Evolutionary conservation across 2,797 vertebrate species (phyloP), one percentile per base, ranked within the genome.

Genomic region (Nannoperca obscura): DNA sequence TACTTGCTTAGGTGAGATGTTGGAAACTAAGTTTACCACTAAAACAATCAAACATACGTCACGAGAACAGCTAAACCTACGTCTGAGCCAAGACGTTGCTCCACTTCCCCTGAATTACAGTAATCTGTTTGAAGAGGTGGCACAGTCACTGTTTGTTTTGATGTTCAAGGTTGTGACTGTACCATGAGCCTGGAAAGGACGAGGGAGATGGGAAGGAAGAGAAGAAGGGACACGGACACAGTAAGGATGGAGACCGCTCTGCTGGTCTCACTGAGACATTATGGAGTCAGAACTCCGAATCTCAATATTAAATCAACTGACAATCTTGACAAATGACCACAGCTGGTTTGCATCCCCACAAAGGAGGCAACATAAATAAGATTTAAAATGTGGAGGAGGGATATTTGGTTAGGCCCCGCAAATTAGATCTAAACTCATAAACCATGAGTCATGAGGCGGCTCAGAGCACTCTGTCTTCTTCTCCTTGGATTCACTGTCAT

Each of bases 301-400:
- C 38, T 60, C 46, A 70, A 68, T 27, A 40, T 38, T 49, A 74
- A 79, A 85, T 71, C 53, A n/a, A 70, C 55, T 46, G 71, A 65
- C 54, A 75, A 20, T 78, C 11, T 42, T 47, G 32, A 52, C 22
- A 47, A 67, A 71, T 63, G 38, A 70, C 62, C 44, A 42, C 83
- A 85, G 85, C 78, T 88, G 86, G 76, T 91, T 85, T 86, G 46
- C 74, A 81, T 90, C 76, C 67, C 40, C 20, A 53, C 60, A 27
- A 24, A 38, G 30, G 30, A 76, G 47, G 61, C 60, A 83, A 65
- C 27, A 20, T 42, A 54, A 86, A 77, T 80, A 50, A 38, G 17
- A 84, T 86, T 70, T 61, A 44, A 74, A 66, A 79, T 58, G 32
- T 42, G 27, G 46, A 69, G 22, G 68, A 57, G n/a, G 44, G 61